These are phyloP conservation scores for Sepioteuthis lessoniana DNA, from an alignment of 2,888 invertebrate genomes.

Conservation along the genomic window DNA sequence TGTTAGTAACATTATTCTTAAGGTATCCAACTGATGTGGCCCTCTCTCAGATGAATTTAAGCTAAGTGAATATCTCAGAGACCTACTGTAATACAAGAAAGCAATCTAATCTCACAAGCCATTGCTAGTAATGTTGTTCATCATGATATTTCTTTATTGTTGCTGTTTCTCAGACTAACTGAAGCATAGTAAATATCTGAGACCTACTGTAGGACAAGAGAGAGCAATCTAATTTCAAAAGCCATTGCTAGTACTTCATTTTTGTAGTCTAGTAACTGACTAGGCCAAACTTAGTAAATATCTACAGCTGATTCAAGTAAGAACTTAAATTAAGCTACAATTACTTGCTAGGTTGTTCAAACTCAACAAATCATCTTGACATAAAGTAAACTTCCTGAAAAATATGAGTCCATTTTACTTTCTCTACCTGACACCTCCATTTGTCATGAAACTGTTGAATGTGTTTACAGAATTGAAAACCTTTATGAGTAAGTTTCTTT, in stretches of 20 bases:
- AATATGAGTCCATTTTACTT: neutral
- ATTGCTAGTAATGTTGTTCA: neutral
- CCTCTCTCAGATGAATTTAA: too few relatives aligned
- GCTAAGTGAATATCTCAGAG: too few relatives aligned
- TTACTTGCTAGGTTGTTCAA: neutral
- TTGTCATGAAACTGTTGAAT: neutral
- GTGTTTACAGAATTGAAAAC: neutral
- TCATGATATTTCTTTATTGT: too few relatives aligned
- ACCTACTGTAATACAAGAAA: too few relatives aligned
- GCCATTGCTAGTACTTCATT: neutral
- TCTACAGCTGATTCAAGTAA: neutral
- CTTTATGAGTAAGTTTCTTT: neutral
- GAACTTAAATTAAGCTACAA: neutral
- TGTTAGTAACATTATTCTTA: too few relatives aligned
- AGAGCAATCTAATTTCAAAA: too few relatives aligned
- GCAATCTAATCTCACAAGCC: too few relatives aligned
- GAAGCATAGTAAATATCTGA: too few relatives aligned
- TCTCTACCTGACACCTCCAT: neutral
- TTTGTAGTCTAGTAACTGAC: neutral
- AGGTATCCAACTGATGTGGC: too few relatives aligned
- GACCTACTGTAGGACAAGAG: too few relatives aligned
- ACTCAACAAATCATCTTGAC: neutral
- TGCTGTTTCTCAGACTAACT: too few relatives aligned
- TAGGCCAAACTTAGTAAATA: neutral
- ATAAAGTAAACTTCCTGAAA: neutral